phyloP scores from a whole-genome alignment of 2,797 vertebrate genomes.

The Phalloptychus januarius region DNA sequence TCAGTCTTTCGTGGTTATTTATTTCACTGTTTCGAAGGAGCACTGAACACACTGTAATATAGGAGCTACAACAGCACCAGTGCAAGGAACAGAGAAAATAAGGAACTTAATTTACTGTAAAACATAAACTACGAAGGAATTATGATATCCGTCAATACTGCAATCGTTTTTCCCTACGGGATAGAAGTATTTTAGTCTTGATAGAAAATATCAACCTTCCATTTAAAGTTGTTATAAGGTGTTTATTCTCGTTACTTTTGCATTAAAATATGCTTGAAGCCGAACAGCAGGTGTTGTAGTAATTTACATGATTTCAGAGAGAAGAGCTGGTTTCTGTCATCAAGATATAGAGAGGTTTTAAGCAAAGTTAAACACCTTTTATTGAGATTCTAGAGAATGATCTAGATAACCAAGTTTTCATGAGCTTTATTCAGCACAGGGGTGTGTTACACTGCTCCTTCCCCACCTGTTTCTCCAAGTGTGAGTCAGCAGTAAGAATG shows the following conservation, averaged over 20 bases:
- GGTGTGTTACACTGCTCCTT: not conserved
- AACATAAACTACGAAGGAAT: not conserved
- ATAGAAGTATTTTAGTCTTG: not conserved
- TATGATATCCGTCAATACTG: not conserved
- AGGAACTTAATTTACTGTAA: not conserved
- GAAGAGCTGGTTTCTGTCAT: not conserved
- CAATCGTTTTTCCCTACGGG: not conserved
- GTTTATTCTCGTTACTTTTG: not conserved
- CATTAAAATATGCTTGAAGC: not conserved
- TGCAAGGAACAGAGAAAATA: not conserved
- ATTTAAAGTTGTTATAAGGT: slow-evolving; percentile 2
- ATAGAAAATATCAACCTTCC: not conserved
- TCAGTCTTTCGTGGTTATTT: slow-evolving; percentile 29
- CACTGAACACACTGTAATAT: slow-evolving; percentile 1
- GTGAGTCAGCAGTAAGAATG: not conserved
- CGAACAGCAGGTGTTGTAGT: not conserved
- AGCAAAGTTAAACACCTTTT: not conserved
- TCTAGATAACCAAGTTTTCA: not conserved
- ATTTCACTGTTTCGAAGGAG: slow-evolving; percentile 19
- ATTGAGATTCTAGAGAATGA: not conserved
- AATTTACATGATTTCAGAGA: slow-evolving; percentile 8
- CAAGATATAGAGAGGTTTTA: not conserved
- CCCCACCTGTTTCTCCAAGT: not conserved
- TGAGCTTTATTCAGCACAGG: not conserved
- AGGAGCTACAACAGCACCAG: not conserved